Conservation (phyloP, 2,888 invertebrate species). For the Hyalella azteca region DNA sequence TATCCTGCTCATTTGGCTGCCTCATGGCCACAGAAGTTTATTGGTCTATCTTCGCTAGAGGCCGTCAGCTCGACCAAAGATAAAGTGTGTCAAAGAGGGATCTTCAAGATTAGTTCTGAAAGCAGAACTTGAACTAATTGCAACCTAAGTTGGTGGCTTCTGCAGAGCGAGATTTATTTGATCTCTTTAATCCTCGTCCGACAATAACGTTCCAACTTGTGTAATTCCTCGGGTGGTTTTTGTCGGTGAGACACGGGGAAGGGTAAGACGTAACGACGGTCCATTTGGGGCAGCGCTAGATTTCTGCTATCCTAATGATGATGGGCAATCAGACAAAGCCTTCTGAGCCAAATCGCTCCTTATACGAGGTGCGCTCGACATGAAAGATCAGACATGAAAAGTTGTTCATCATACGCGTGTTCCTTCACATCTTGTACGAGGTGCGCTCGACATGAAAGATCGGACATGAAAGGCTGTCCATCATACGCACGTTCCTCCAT, state of each 20-base stretch:
- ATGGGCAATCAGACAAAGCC: constrained; percentile 35
- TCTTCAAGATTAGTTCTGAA: constrained; percentile 32
- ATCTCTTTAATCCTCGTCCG: constrained; percentile 30
- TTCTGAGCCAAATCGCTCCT: constrained; percentile 18
- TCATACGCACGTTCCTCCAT: no score
- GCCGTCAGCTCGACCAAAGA: not conserved
- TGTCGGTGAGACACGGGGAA: constrained; percentile 25
- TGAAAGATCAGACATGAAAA: no score
- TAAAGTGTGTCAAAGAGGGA: constrained; percentile 35
- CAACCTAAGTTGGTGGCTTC: constrained; percentile 37
- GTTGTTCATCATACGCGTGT: no score
- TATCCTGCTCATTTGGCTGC: constrained; percentile 4
- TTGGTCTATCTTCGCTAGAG: not conserved
- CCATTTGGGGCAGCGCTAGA: constrained; percentile 13
- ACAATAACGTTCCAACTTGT: constrained; percentile 36
- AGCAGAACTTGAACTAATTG: constrained; percentile 37
- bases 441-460: no score
- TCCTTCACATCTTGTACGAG: constrained; percentile 33
- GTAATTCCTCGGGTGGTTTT: constrained; percentile 29
- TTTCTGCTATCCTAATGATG: constrained; percentile 27
- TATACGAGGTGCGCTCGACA: constrained; percentile 4
- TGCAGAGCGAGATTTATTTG: constrained; percentile 27
- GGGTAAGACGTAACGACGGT: constrained; percentile 13
- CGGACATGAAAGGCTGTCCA: no score
- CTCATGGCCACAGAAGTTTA: constrained; percentile 10